Conservation (phyloP, 2,113 vertebrate species). For the Anseranas semipalmata region DNA sequence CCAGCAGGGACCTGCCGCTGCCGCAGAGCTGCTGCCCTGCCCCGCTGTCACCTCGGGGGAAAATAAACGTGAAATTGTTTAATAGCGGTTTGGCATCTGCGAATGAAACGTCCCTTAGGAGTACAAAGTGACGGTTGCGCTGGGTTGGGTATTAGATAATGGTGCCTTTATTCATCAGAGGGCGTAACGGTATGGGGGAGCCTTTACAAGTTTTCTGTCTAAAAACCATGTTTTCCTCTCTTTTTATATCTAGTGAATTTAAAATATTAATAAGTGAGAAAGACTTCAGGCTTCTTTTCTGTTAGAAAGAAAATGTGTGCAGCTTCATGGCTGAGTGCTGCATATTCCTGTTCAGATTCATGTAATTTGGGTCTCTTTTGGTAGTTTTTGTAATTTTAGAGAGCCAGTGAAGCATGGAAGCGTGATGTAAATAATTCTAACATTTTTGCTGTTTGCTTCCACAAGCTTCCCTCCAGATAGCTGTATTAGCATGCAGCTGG, state of each 20-base stretch:
- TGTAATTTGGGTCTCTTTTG: background rate
- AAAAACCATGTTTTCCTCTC: background rate
- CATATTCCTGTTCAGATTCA: background rate
- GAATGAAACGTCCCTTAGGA: fast-evolving
- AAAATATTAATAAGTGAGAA: background rate
- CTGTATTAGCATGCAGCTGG: background rate
- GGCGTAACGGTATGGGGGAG: fast-evolving
- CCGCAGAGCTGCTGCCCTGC: background rate
- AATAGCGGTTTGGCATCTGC: background rate
- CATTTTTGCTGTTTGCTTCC: background rate
- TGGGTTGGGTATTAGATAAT: fast-evolving
- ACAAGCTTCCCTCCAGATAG: background rate
- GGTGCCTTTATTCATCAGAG: fast-evolving
- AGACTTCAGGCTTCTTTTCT: background rate
- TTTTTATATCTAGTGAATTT: background rate
- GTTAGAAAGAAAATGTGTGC: background rate
- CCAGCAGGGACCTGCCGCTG: background rate
- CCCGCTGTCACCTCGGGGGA: background rate
- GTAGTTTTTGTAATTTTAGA: background rate
- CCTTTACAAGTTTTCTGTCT: background rate
- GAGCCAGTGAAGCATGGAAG: background rate
- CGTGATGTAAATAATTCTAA: background rate
- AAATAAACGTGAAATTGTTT: background rate
- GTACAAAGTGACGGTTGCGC: fast-evolving
- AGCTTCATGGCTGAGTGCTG: background rate